Base-by-base conservation (phyloP, 2,797 vertebrate species). In the Diceros bicornis region DNA sequence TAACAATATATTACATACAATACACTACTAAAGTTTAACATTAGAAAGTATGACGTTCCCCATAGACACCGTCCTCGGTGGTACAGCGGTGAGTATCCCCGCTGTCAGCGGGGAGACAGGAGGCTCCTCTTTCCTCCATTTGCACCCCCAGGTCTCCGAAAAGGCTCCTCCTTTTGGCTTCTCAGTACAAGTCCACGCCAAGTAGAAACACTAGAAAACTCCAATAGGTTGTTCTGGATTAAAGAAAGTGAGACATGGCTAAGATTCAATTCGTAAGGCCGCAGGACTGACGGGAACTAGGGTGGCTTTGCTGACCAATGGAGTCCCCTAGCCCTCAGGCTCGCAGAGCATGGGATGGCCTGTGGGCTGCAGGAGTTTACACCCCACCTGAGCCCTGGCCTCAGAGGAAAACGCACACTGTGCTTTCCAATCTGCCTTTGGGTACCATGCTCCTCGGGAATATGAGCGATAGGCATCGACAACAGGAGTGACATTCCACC, bases 81-180 rank as follows among this genome's bases (percentile, higher is more conserved):
- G 68, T 95, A 82, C 34, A 89, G 90, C 62, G 57, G n/a, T n/a
- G n/a, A n/a, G 81, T n/a, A 64, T 82, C 62, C 72, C 66, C 34
- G 92, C 71, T 89, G 81, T 41, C 87, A 87, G 59, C 61, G 12
- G 41, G 44, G 66, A 94, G 47, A 72, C 75, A 27, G n/a, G n/a
- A 62, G 62, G 10, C 37, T 71, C 78, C 25, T 6, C 37, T 62
- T 69, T 62, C n/a, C 23, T 37, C 25, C 7, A 23, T 64, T 69
- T 59, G 50, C 2, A 27, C 4, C 6, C 11, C 32, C 3, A 0
- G 0, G 1, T 55, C 17, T 52, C 34, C 1, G 0, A 37, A 78
- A 25, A 61, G 13, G 6, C 14, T 37, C 59, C 16, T 27, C 37
- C 7, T 44, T 66, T 82, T 69, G 20, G 41, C 34, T 71, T 94